Base-by-base conservation (phyloP, 2,888 invertebrate species). In the Lottia gigantea region DNA sequence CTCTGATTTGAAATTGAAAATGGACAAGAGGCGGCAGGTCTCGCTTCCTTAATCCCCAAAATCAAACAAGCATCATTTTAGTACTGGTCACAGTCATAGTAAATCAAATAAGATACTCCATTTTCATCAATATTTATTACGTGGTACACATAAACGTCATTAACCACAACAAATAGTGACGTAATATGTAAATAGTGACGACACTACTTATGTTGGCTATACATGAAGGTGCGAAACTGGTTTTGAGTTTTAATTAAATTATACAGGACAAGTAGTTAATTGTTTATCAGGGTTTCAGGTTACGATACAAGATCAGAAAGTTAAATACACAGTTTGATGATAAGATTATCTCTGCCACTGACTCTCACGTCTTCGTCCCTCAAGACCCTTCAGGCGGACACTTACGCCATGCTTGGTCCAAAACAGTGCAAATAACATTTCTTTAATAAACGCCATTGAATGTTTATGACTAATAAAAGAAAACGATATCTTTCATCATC, bases 171-270 rank as follows among this genome's bases (percentile, higher is more conserved):
- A 55, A 55, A 55, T 23, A 55, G 15, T 55, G 55, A 55, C 55
- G 55, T 55, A 55, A 55, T 55, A 55, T 55, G 55, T 55, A 55
- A 55, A 55, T 55, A 55, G 19, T 19, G 23, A 19, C 55, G 55
- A 55, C 23, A 14, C 55, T 55, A 55, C 55, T 55, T 55, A 55
- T 55, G 23, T 55, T 55, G 19, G 19, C 19, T 55, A 55, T 23
- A 55, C 55, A 55, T 12, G 19, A 55, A 23, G 55, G 55, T 55
- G 55, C 12, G 55, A 55, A 55, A 23, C 23, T 55, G 23, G 55
- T 23, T 55, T 55, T 55, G 19, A 55, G 55, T 23, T 55, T 23
- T 55, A 55, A 55, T 55, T 55, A 55, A 23, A 55, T 55, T 55
- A 55, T 8, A 55, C 12, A 23, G 55, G 55, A 55, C 14, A 55